A percentile compares a stretch with the other conserved stretches of the same genome.
Evolutionary conservation across 2,888 invertebrate genomes (phyloP).

Genomic region (Caenorhabditis sp.): DNA sequence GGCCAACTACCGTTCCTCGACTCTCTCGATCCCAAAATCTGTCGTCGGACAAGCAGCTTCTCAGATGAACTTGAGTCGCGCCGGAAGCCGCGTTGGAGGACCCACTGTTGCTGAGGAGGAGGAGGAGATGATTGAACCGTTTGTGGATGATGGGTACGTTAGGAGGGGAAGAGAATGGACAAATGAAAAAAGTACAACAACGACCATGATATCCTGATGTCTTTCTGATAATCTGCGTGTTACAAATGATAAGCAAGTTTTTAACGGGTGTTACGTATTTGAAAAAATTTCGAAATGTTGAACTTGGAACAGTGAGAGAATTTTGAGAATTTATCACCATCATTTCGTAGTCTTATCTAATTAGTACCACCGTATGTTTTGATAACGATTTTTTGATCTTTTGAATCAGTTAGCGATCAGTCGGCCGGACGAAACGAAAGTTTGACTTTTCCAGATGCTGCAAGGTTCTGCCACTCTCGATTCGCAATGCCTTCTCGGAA

Average conservation of each 20-base stretch:
- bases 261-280: neutral
- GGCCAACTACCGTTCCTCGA: constrained; percentile 68
- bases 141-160: constrained; percentile 60
- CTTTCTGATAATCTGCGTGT: constrained; percentile 11
- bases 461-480: constrained; percentile 78
- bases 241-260: constrained; percentile 43
- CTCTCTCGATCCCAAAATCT: constrained; percentile 72
- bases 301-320: no score
- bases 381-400: neutral
- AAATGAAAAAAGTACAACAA: neutral
- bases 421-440: no score
- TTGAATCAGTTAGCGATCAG: neutral
- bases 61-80: constrained; percentile 70
- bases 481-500: constrained; percentile 79
- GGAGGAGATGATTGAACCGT: constrained; percentile 63
- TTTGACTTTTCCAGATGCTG: constrained; percentile 63
- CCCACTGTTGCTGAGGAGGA: constrained; percentile 48
- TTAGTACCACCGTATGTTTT: no score
- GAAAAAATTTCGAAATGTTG: neutral
- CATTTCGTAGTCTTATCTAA: no score
- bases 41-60: constrained; percentile 74
- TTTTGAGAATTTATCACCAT: no score
- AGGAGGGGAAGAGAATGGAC: neutral
- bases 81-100: constrained; percentile 57
- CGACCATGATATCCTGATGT: constrained; percentile 10